Conservation (phyloP, 2,888 invertebrate species). For the Cheilosia vulpina region DNA sequence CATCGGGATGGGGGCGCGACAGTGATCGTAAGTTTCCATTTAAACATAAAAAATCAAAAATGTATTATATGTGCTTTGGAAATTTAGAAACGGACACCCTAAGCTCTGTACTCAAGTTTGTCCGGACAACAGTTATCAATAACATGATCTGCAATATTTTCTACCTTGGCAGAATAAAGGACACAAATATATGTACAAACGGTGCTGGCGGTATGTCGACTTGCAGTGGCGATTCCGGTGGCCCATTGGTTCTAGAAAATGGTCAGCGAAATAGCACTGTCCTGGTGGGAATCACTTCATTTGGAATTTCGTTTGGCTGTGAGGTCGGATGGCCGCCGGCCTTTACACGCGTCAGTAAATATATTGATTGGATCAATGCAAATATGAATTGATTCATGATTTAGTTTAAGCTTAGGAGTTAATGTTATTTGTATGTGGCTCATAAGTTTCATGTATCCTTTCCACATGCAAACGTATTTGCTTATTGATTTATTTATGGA, state of each 20-base stretch:
- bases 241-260: slow-evolving; percentile 80
- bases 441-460: too few species aligned
- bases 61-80: background rate
- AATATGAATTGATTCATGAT: slow-evolving; percentile 75
- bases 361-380: slow-evolving; percentile 81
- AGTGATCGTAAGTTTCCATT: slow-evolving; percentile 76
- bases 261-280: slow-evolving; percentile 77
- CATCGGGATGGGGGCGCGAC: slow-evolving; percentile 84
- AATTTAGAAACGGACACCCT: slow-evolving; percentile 78
- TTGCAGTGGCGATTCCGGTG: slow-evolving; percentile 84
- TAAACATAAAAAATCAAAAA: background rate
- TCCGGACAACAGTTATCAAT: slow-evolving; percentile 81
- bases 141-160: slow-evolving; percentile 81
- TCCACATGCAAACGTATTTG: too few species aligned
- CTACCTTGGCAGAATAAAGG: slow-evolving; percentile 81
- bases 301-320: slow-evolving; percentile 78
- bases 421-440: too few species aligned
- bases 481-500: too few species aligned
- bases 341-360: slow-evolving; percentile 81
- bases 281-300: slow-evolving; percentile 79
- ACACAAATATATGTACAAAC: slow-evolving; percentile 83
- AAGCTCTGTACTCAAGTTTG: slow-evolving; percentile 82
- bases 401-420: slow-evolving; percentile 30
- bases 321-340: slow-evolving; percentile 80
- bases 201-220: slow-evolving; percentile 81